A percentile compares a stretch with the other conserved stretches of the same genome.
Evolutionary conservation across 2,113 vertebrate species (phyloP).

Genomic region (Sialia sialis): DNA sequence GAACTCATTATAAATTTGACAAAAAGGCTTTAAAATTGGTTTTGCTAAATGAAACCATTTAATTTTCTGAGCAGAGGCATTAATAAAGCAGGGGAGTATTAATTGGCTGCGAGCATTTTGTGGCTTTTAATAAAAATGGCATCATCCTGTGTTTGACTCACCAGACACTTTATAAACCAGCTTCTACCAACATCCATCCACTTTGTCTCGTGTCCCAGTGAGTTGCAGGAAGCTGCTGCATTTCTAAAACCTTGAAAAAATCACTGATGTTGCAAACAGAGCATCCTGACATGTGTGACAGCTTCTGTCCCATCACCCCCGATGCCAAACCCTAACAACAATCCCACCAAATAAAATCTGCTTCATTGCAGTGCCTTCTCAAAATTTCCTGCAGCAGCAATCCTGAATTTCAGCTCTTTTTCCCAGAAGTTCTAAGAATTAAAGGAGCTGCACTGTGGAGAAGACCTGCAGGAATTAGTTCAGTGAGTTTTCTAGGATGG

Average conservation of each 20-base stretch:
- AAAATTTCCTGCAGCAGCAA: background rate
- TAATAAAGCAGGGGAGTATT: slow-evolving; percentile 9
- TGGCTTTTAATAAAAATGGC: slow-evolving; percentile 49
- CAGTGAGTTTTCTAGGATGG: background rate
- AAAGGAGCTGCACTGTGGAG: background rate
- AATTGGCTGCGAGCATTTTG: slow-evolving; percentile 45
- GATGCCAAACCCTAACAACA: background rate
- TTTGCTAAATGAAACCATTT: slow-evolving; percentile 25
- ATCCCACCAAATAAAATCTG: background rate
- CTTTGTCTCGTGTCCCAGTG: background rate
- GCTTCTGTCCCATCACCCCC: background rate
- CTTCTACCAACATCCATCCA: background rate
- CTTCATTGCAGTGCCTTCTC: background rate
- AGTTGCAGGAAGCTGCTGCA: background rate
- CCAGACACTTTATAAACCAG: background rate
- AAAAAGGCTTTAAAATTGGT: background rate
- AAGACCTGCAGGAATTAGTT: background rate
- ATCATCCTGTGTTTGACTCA: background rate
- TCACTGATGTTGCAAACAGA: background rate
- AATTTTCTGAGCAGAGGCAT: background rate
- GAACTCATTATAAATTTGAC: background rate
- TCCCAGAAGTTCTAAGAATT: background rate
- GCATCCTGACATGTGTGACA: background rate
- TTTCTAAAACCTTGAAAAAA: background rate
- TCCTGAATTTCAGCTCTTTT: background rate